A percentile compares a stretch with the other conserved stretches of the same genome.
Evolutionary conservation across 2,888 invertebrate genomes (phyloP).

Genomic region (Eupithecia inturbata): DNA sequence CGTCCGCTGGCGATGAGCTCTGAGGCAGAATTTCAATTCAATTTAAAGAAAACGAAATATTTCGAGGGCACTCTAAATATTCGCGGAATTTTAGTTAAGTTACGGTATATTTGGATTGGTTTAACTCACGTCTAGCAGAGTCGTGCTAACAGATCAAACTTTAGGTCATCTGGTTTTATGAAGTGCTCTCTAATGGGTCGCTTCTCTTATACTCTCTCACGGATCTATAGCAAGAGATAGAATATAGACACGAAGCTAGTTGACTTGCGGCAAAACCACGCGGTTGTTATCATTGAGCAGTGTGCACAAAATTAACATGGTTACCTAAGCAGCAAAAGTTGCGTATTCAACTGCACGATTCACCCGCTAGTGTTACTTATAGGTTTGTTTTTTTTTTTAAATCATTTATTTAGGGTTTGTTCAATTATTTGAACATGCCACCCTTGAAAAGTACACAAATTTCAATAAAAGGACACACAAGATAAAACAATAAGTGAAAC

Average conservation of each 20-base stretch:
- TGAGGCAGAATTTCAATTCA: conserved; percentile 13
- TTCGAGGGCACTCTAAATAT: conserved; percentile 3
- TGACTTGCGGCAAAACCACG: too few species aligned
- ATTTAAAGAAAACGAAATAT: conserved; percentile 13
- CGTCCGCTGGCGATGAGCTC: conserved; percentile 52
- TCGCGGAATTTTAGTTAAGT: neutral
- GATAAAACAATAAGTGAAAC: too few species aligned
- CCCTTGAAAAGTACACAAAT: too few species aligned
- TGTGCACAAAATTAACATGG: too few species aligned
- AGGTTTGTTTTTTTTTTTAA: too few species aligned
- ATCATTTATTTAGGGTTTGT: too few species aligned
- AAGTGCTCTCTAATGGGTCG: neutral
- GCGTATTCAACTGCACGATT: neutral
- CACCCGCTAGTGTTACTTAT: neutral
- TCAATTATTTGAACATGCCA: too few species aligned
- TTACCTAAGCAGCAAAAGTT: too few species aligned
- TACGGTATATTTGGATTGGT: neutral
- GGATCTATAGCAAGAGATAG: neutral
- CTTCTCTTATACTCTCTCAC: neutral
- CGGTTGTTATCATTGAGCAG: too few species aligned
- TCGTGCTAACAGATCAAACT: neutral
- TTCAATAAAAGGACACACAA: too few species aligned
- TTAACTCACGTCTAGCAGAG: neutral
- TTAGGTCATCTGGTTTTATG: neutral
- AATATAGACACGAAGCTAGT: neutral